Evolutionary conservation across 2,888 invertebrate genomes (phyloP).

Genomic region (Lepidocyrtinus sp.): DNA sequence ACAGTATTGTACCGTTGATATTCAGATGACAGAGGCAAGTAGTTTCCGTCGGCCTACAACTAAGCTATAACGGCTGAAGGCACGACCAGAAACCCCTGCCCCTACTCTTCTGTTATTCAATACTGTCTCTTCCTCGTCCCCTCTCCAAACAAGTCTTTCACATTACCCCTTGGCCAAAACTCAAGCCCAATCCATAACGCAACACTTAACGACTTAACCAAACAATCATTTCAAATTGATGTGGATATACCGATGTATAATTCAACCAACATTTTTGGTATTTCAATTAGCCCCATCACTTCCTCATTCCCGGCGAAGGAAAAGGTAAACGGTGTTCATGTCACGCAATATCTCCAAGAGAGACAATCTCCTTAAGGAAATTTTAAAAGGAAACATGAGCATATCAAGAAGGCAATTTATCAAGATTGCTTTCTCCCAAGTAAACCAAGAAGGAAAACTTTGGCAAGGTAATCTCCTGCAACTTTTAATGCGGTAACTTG

Average conservation of each 20-base stretch:
- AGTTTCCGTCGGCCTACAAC: constrained; percentile 97
- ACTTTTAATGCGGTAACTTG: not conserved
- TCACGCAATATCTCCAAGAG: too few relatives aligned
- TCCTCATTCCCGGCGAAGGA: not conserved
- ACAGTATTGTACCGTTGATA: constrained; percentile 60
- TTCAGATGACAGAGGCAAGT: constrained; percentile 79
- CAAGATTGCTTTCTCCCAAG: not conserved
- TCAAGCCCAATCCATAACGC: not conserved
- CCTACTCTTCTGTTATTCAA: constrained; percentile 72
- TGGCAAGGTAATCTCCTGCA: not conserved
- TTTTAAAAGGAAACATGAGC: not conserved
- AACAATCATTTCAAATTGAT: not conserved
- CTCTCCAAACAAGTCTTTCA: not conserved
- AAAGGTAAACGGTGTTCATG: too few relatives aligned
- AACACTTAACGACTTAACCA: not conserved
- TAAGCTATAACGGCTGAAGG: constrained; percentile 84
- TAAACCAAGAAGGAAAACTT: not conserved
- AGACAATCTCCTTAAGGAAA: not conserved
- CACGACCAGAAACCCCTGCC: constrained; percentile 94
- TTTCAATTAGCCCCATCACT: not conserved
- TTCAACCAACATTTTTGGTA: not conserved
- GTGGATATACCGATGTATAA: not conserved
- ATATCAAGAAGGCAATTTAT: not conserved
- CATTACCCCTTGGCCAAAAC: not conserved
- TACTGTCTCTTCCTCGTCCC: constrained; percentile 23